Conservation (phyloP, 2,113 vertebrate genomes). For the Entelurus aequoreus region DNA sequence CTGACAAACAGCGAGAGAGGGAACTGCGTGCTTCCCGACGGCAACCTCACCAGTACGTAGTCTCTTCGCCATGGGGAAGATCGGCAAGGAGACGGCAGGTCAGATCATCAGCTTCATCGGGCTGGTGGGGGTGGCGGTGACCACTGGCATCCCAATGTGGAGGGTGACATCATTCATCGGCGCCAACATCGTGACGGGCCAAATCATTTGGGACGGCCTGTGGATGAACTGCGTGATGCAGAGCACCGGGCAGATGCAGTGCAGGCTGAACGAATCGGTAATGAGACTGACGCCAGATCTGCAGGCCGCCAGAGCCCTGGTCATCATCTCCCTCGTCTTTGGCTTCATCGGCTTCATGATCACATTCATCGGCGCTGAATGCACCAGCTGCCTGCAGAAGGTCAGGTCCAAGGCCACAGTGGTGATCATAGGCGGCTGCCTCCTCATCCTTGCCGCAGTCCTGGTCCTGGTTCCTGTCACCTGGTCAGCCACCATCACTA, state of each 20-base stretch:
- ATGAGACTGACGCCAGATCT: conserved; percentile 78
- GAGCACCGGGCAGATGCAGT: conserved; percentile 89
- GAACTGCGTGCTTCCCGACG: conserved; percentile 9
- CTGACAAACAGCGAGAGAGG: conserved; percentile 20
- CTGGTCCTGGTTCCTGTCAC: conserved; percentile 65
- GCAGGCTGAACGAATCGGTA: conserved; percentile 80
- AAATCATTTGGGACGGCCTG: conserved; percentile 87
- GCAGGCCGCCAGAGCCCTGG: conserved; percentile 79
- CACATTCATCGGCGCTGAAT: conserved; percentile 64
- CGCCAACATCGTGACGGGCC: conserved; percentile 79
- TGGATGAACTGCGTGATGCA: conserved; percentile 97
- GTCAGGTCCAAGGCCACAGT: conserved; percentile 57
- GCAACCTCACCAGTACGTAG: neutral
- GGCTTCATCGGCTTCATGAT: conserved; percentile 59
- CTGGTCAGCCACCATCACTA: conserved; percentile 69
- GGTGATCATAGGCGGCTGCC: conserved; percentile 58
- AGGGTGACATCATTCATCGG: conserved; percentile 80
- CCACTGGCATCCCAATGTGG: conserved; percentile 87
- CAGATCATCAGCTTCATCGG: conserved; percentile 82
- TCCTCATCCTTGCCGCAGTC: conserved; percentile 55
- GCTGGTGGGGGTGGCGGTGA: conserved; percentile 75
- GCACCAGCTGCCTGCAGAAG: conserved; percentile 62
- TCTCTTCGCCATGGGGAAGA: conserved; percentile 61
- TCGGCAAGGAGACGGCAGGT: conserved; percentile 76
- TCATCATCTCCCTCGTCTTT: conserved; percentile 63